Evolutionary conservation across 2,888 invertebrate genomes (phyloP).

Genomic region (Sthenelais limicola): DNA sequence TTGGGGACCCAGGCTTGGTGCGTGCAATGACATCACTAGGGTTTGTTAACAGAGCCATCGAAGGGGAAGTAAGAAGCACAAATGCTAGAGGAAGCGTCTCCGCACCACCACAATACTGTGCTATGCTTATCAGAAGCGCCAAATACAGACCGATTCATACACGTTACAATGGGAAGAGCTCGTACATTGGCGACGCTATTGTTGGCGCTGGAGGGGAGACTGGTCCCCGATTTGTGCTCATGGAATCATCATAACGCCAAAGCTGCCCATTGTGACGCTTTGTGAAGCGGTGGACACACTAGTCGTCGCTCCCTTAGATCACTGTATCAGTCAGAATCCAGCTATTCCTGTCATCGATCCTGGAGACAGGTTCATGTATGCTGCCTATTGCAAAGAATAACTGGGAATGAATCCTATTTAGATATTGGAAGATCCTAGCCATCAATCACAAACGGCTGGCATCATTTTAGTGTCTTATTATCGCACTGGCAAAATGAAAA

Average conservation of each 20-base stretch:
- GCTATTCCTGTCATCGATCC: conserved; percentile 1
- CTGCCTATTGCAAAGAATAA: background rate
- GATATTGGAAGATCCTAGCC: too few species aligned
- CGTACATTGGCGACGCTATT: background rate
- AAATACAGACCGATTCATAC: conserved; percentile 20
- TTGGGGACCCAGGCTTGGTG: too few species aligned
- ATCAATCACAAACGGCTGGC: too few species aligned
- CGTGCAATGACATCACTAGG: too few species aligned
- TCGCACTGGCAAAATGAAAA: too few species aligned
- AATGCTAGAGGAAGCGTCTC: background rate
- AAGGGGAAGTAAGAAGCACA: conserved; percentile 27
- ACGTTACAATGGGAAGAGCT: conserved; percentile 3
- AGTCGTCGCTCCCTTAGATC: background rate
- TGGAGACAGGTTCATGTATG: conserved; percentile 4
- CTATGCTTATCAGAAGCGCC: conserved; percentile 25
- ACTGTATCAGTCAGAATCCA: conserved; percentile 16
- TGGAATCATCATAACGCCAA: background rate
- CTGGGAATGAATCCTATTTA: too few species aligned
- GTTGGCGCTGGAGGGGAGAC: conserved; percentile 1
- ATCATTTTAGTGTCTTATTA: too few species aligned
- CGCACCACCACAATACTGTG: conserved; percentile 19
- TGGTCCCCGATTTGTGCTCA: background rate
- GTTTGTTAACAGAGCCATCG: conserved; percentile 11
- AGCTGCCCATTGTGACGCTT: conserved; percentile 10
- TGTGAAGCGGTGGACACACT: conserved; percentile 4